Evolutionary conservation across 2,888 invertebrate species (phyloP).

Genomic region (Spodoptera littoralis): DNA sequence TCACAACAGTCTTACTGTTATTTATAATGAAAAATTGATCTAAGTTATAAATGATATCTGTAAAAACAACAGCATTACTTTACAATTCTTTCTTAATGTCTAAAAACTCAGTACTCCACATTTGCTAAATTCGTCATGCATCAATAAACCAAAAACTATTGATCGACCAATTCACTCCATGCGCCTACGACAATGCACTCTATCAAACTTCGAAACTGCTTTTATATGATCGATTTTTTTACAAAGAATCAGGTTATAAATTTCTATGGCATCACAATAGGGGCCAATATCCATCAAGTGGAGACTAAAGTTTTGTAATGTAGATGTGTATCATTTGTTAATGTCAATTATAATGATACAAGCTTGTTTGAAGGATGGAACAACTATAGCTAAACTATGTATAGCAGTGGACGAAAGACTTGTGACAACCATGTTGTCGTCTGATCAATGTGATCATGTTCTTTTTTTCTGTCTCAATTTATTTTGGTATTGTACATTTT

Average conservation of each 20-base stretch:
- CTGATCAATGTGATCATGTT: constrained; percentile 1
- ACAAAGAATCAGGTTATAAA: constrained; percentile 21
- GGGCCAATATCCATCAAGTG: constrained; percentile 46
- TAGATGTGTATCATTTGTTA: constrained; percentile 76
- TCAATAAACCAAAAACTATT: too few relatives aligned
- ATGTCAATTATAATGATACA: constrained; percentile 79
- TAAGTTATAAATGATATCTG: too few relatives aligned
- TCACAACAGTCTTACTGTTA: too few relatives aligned
- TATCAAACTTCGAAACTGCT: not conserved
- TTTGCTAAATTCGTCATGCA: too few relatives aligned
- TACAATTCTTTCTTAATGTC: too few relatives aligned
- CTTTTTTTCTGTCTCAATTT: constrained; percentile 36
- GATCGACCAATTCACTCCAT: too few relatives aligned
- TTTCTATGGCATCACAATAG: constrained; percentile 32
- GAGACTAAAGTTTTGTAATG: constrained; percentile 55
- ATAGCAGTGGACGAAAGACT: constrained; percentile 35
- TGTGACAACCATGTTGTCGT: constrained; percentile 37
- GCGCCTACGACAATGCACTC: not conserved
- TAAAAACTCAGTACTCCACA: too few relatives aligned
- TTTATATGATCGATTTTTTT: not conserved
- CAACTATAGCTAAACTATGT: constrained; percentile 30
- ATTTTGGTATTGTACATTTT: constrained; percentile 2
- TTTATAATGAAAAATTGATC: too few relatives aligned
- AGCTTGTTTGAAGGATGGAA: constrained; percentile 56
- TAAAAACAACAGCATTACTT: too few relatives aligned